Conservation (phyloP, 2,797 vertebrate genomes). For the Loriculus beryllinus region DNA sequence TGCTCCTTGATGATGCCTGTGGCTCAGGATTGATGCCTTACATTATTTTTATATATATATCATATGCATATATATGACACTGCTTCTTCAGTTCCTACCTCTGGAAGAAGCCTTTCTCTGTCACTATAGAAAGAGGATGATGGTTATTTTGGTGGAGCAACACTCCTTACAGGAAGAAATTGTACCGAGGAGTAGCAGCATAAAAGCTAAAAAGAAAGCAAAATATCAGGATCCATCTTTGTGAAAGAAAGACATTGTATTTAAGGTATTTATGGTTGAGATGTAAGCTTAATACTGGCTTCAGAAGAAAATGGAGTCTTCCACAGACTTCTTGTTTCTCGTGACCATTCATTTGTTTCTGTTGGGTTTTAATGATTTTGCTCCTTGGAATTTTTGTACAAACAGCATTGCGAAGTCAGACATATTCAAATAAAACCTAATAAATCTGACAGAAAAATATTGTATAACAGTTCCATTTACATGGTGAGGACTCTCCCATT, state of each 20-base stretch:
- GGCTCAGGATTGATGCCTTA: not conserved
- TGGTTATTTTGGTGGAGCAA: not conserved
- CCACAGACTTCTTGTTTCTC: not conserved
- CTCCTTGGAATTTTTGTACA: constrained; percentile 2
- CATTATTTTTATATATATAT: not conserved
- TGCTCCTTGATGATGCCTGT: not conserved
- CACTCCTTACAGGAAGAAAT: not conserved
- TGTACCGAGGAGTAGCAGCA: not conserved
- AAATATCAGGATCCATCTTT: not conserved
- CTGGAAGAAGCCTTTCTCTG: not conserved
- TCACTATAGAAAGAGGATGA: not conserved
- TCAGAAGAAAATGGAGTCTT: not conserved
- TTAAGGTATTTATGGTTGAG: not conserved
- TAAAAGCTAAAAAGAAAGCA: not conserved
- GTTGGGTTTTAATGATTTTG: constrained; percentile 10
- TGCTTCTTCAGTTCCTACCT: not conserved
- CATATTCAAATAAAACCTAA: constrained; percentile 63
- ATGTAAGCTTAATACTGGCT: not conserved
- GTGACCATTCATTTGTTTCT: not conserved
- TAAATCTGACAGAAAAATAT: constrained; percentile 66
- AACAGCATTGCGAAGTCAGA: not conserved
- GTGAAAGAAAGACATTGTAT: not conserved
- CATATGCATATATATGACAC: not conserved
- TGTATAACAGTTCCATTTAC: constrained; percentile 18
- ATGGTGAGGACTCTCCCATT: constrained; percentile 44